Base-by-base conservation (phyloP, 1,140 invertebrate genomes). In the Sarcophaga peregrina region DNA sequence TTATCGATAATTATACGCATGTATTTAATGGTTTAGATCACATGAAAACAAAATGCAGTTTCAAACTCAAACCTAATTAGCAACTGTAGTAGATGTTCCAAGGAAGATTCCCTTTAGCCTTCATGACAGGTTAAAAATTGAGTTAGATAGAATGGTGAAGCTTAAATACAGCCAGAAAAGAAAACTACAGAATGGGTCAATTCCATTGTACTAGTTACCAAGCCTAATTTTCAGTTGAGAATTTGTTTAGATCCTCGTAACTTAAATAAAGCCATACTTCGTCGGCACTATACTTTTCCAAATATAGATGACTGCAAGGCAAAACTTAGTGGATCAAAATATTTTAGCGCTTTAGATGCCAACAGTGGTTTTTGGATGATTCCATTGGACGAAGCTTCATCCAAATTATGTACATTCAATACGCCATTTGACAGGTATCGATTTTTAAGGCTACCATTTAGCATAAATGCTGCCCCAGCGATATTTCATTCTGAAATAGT, bases 161-260 rank as follows among this genome's bases (percentile, higher is more conserved):
- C n/a, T n/a, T n/a, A n/a, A n/a, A n/a, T n/a, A n/a, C n/a, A n/a
- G n/a, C n/a, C n/a, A n/a, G n/a, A n/a, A n/a, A n/a, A n/a, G n/a
- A n/a, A n/a, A n/a, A n/a, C n/a, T n/a, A n/a, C n/a, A n/a, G n/a
- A n/a, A n/a, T n/a, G n/a, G n/a, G n/a, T n/a, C n/a, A n/a, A n/a
- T n/a, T n/a, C n/a, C n/a, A n/a, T n/a, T n/a, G n/a, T 11, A 25
- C 25, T 75, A 7, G 73, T 75, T 8, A 75, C 20, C 6, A 91
- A 91, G 85, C 80, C 82, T 45, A 87, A 90, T 84, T 87, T 86
- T 17, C 84, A 86, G 47, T 46, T 92, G 37, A 73, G 90, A 74
- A 72, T 91, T 73, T 92, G 91, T 83, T 80, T 92, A 17, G 91
- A 92, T 85, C 91, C 91, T 9, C 86, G 86, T 83, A 85, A 91